phyloP scores from a whole-genome alignment of 2,113 vertebrate genomes.

The Poecile atricapillus region DNA sequence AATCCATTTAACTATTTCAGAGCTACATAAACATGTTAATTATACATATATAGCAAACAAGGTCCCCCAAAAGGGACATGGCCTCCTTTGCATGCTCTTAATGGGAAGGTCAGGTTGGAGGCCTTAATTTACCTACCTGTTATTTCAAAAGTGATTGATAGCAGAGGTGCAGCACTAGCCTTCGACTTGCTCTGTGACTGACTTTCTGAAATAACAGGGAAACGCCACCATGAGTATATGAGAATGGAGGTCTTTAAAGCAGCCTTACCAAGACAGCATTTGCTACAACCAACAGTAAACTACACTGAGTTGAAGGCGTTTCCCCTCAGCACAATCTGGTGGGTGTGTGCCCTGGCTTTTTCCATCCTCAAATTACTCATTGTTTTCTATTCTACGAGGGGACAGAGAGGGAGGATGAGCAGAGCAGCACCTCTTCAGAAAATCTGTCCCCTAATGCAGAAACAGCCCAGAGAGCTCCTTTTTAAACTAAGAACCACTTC shows the following conservation, averaged over 20 bases:
- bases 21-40: neutral
- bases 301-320: neutral
- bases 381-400: neutral
- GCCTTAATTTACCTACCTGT: slow-evolving; percentile 79
- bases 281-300: neutral
- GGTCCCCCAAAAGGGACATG: neutral
- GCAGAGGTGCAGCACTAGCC: slow-evolving; percentile 83
- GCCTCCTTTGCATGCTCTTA: neutral
- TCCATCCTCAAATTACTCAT: neutral
- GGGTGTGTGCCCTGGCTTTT: neutral
- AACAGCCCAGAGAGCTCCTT: neutral
- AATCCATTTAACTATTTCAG: neutral
- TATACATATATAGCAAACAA: neutral
- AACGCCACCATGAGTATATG: slow-evolving; percentile 72
- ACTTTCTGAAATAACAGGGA: slow-evolving; percentile 86
- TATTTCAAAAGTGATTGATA: slow-evolving; percentile 89
- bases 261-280: neutral
- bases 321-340: neutral
- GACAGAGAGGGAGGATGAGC: neutral
- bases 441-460: neutral
- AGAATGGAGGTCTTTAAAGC: slow-evolving; percentile 28
- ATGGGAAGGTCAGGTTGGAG: slow-evolving; percentile 9
- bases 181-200: slow-evolving; percentile 80
- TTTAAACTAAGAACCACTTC: slow-evolving; percentile 37
- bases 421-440: neutral